phyloP scores from a whole-genome alignment of 2,797 vertebrate genomes.

The Acanthurus tractus region DNA sequence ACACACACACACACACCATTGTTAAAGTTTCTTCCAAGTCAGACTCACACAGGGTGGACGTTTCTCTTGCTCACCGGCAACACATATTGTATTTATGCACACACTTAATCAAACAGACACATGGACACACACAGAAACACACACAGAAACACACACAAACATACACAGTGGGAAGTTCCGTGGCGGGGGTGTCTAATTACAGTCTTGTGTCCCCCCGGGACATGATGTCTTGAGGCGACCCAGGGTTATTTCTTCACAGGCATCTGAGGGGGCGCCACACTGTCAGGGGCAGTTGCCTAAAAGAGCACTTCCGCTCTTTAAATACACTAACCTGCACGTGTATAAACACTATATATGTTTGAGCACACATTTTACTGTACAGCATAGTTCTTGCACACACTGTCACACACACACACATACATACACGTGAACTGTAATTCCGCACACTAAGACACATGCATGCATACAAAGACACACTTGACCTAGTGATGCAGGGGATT shows the following conservation, averaged over 20 bases:
- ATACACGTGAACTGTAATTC: background rate
- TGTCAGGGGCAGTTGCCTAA: slow-evolving; percentile 57
- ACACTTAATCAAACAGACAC: slow-evolving; percentile 11
- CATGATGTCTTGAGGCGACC: slow-evolving; percentile 31
- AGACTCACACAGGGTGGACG: slow-evolving; percentile 21
- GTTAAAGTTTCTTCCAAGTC: background rate
- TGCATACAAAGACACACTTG: background rate
- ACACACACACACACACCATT: slow-evolving; percentile 19
- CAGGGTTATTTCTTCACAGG: slow-evolving; percentile 61
- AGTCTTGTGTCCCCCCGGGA: slow-evolving; percentile 46
- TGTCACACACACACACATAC: slow-evolving; percentile 4
- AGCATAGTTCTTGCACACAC: background rate
- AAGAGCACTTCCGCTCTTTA: slow-evolving; percentile 13
- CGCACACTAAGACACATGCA: background rate
- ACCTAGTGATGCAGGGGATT: background rate
- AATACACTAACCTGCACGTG: slow-evolving; percentile 8
- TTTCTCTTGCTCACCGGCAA: slow-evolving; percentile 42
- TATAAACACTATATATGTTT: background rate
- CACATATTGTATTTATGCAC: slow-evolving; percentile 26
- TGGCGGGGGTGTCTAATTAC: slow-evolving; percentile 65
- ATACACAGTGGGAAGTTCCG: slow-evolving; percentile 45
- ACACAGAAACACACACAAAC: slow-evolving; percentile 15
- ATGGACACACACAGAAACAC: slow-evolving; percentile 7
- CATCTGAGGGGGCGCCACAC: slow-evolving; percentile 45
- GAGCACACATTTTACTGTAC: background rate